Percentiles rank a stretch among this genome's conserved stretches.
Evolutionary conservation across 2,888 invertebrate genomes (phyloP).

Genomic region (Limnephilus marmoratus): DNA sequence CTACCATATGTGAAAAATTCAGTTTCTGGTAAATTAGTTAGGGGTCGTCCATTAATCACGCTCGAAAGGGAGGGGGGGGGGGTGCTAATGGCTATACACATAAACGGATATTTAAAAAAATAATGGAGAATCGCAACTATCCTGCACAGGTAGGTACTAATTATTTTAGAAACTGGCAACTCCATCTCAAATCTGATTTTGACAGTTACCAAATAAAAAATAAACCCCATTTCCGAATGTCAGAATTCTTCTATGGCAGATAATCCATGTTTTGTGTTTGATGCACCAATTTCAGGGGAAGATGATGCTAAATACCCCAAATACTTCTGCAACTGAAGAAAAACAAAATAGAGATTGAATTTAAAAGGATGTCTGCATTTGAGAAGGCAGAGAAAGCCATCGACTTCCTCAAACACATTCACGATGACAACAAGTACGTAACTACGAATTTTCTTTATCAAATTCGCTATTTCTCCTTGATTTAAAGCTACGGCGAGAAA

Average conservation of each 20-base stretch:
- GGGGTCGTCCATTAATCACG: no score
- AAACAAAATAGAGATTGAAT: constrained; percentile 19
- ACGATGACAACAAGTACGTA: constrained; percentile 67
- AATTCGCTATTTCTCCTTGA: background rate
- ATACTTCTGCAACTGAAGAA: background rate
- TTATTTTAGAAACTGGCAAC: background rate
- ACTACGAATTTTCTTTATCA: background rate
- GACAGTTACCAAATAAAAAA: constrained; percentile 4
- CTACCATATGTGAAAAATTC: no score
- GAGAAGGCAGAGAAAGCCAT: constrained; percentile 76
- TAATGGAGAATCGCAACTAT: no score
- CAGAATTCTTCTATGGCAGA: constrained; percentile 28
- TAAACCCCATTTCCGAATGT: constrained; percentile 26
- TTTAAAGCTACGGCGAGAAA: background rate
- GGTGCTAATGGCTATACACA: no score
- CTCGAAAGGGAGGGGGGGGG: no score
- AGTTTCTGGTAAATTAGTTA: no score
- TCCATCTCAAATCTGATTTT: background rate
- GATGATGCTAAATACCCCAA: constrained; percentile 12
- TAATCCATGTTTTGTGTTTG: background rate
- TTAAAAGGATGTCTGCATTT: constrained; percentile 72
- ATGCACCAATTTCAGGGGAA: background rate
- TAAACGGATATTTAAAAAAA: no score
- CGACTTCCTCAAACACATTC: constrained; percentile 73
- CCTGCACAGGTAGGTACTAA: background rate